A percentile compares a stretch with the other conserved stretches of the same genome.
Evolutionary conservation across 1,140 invertebrate species (phyloP).

Genomic region (Adelges cooleyi): DNA sequence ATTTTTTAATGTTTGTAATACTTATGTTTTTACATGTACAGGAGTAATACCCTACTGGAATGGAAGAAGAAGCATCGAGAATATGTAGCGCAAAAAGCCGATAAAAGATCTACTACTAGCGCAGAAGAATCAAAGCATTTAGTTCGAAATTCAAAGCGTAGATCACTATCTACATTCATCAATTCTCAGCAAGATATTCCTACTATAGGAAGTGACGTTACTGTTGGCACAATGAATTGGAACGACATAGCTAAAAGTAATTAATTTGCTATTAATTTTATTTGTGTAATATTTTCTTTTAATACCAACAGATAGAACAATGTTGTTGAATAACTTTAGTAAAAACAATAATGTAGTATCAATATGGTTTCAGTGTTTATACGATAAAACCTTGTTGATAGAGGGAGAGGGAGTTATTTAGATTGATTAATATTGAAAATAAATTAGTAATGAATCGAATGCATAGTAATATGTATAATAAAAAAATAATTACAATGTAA

Average conservation of each 20-base stretch:
- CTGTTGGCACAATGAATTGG: neutral
- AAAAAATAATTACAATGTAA: no score
- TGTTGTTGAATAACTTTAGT: no score
- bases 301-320: no score
- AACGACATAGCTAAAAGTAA: neutral
- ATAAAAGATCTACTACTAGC: neutral
- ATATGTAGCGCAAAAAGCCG: neutral
- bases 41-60: neutral
- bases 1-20: no score
- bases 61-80: conserved; percentile 1
- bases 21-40: neutral
- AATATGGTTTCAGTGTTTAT: no score
- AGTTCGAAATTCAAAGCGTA: neutral
- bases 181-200: neutral
- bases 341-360: no score
- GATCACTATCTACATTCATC: neutral
- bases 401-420: no score
- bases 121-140: neutral
- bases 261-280: no score
- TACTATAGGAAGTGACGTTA: neutral
- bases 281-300: neutral
- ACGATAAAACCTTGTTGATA: no score
- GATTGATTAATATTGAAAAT: no score
- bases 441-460: no score
- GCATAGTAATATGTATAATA: no score